These are phyloP conservation scores for Xanthorhoe spadicearia DNA, from an alignment of 2,888 invertebrate genomes.

Conservation along the genomic window DNA sequence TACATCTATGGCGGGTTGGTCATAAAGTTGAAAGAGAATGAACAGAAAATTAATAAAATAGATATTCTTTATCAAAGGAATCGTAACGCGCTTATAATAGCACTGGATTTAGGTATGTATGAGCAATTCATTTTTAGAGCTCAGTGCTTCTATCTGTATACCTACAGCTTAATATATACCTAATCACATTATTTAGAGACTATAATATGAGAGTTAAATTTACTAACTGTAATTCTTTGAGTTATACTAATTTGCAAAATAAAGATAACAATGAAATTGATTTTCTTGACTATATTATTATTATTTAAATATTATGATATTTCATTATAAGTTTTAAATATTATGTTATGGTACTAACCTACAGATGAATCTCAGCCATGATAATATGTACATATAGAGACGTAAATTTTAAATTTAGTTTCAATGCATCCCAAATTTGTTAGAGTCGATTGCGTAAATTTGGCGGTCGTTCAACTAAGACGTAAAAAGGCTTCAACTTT, in stretches of 20 bases:
- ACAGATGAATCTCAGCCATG: too few species aligned
- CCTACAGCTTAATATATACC: too few species aligned
- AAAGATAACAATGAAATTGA: too few species aligned
- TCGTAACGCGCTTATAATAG: not conserved
- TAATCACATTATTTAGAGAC: too few species aligned
- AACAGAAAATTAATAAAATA: not conserved
- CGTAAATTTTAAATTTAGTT: not conserved
- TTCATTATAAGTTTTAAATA: too few species aligned
- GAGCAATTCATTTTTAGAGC: not conserved
- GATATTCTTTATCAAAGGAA: not conserved
- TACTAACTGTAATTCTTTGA: too few species aligned
- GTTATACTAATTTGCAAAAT: too few species aligned
- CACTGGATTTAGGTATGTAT: not conserved
- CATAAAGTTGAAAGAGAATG: not conserved
- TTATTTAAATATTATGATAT: too few species aligned
- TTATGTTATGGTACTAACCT: too few species aligned
- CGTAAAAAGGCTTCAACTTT: conserved; percentile 21
- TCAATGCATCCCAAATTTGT: conserved; percentile 4
- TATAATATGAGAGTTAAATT: too few species aligned
- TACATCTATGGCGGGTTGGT: conserved; percentile 11
- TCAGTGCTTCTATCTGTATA: not conserved
- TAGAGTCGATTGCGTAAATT: conserved; percentile 5
- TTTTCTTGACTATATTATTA: too few species aligned
- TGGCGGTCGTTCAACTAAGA: conserved; percentile 23
- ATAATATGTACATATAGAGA: not conserved